Base-by-base conservation (phyloP, 2,888 invertebrate species). In the Drosophila demipolita region DNA sequence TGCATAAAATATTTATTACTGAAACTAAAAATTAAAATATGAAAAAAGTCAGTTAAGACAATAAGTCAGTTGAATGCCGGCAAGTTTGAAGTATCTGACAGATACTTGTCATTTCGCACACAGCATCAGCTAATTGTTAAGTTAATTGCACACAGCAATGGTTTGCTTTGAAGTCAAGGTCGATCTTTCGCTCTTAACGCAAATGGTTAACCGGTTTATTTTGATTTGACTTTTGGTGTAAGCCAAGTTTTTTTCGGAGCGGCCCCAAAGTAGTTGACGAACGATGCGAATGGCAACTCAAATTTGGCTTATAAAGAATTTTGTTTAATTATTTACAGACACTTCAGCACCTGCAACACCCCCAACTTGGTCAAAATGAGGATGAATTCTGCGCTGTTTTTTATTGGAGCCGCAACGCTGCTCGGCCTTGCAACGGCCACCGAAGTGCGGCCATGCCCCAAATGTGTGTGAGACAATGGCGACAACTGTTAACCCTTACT, bases 361-460 rank as follows among this genome's bases (percentile, higher is more conserved):
- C 23, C 23, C 8, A 15, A 23, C 45, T 45, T 15, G 4, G 23
- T 15, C 38, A 71, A 63, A 45, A 89, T 89, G 88, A 85, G 76
- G 60, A 58, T 75, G 40, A 66, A 55, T 52, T 66, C 70, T 29
- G 72, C 67, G 23, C n/a, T 85, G 23, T 23, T 89, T 58, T 60
- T 81, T 55, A 54, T 84, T 35, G 66, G 77, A 33, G 65, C 60
- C 83, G 55, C 80, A 53, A 48, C 80, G 50, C 38, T 72, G 69
- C 32, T 88, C 23, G 67, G 78, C 12, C 68, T 75, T 11, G 64
- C 74, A 32, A 62, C 66, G 15, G 86, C 90, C 55, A 90, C 92
- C 12, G 87, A 86, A 40, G 87, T 91, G 23, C 82, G 69, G 70
- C 82, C 81, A 5, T 91, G 91, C 63, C 89, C 90, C 6, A 89